Percentiles rank a stretch among this genome's conserved stretches.
Evolutionary conservation across 2,113 vertebrate species (phyloP).

Genomic region (Falco punctatus): DNA sequence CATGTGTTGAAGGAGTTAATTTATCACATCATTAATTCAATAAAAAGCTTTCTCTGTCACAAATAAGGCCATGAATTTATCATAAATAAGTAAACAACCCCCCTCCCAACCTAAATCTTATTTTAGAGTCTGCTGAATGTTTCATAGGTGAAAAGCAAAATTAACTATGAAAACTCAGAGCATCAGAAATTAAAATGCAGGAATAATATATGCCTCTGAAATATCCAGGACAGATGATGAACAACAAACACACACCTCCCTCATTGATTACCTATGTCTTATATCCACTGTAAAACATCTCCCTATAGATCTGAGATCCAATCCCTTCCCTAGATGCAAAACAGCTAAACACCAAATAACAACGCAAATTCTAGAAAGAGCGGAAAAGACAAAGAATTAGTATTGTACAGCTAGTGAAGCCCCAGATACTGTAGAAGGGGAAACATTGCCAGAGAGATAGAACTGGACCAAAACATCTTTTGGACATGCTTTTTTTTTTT

Average conservation of each 20-base stretch:
- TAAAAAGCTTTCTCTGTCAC: neutral
- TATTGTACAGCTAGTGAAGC: neutral
- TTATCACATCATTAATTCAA: neutral
- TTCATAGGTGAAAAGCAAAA: neutral
- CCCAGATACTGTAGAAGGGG: neutral
- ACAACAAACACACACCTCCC: neutral
- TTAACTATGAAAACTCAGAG: neutral
- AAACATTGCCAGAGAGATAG: neutral
- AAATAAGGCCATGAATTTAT: neutral
- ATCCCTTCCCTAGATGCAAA: neutral
- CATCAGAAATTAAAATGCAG: neutral
- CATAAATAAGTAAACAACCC: neutral
- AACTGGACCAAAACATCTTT: neutral
- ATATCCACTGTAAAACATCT: neutral
- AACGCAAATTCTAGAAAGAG: neutral
- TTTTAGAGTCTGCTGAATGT: neutral
- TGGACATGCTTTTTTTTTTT: neutral
- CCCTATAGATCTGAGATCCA: neutral
- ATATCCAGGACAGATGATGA: neutral
- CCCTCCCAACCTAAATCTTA: neutral
- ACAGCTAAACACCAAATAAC: neutral
- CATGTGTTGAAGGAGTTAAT: neutral
- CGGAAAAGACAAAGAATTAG: neutral
- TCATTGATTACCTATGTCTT: neutral
- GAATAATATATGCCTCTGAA: neutral